Base-by-base conservation (phyloP, 2,797 vertebrate species). In the Sylvilagus floridanus region DNA sequence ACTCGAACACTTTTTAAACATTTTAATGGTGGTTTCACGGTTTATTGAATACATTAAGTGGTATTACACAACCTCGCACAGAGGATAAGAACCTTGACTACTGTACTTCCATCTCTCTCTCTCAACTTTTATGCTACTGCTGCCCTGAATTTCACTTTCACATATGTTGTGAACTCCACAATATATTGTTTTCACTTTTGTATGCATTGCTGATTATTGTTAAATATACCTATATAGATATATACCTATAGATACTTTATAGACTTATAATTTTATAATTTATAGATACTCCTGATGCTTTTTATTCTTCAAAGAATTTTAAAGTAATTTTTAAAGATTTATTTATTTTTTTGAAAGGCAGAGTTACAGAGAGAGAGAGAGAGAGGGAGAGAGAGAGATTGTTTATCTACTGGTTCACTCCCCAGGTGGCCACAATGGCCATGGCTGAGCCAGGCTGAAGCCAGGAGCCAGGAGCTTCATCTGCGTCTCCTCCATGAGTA, bases 1-100 rank as follows among this genome's bases (percentile, higher is more conserved):
- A 68, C 21, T 75, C 69, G 62, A 82, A 91, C 2, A 62, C 26
- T 73, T 90, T 79, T 65, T 30, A 60, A 77, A 76, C 16, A 63
- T 69, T 68, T 69, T 83, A 87, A 62, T 87, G 30, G n/a, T 60
- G 68, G 50, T 52, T 91, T 75, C 76, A 82, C 60, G 76, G n/a
- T 94, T 82, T 91, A 54, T 69, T 50, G 62, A 91, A 32, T 32
- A 91, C 11, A 81, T 86, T 30, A 72, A 50, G 14, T 19, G 47
- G 69, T 63, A 28, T 82, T 78, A 73, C 54, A 50, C 7, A 66
- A 62, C 28, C 68, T 82, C 8, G 32, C 37, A 52, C n/a, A 17
- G 69, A 82, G 19, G 50, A 21, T 90, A 75, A 94, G 50, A 91
- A 68, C 13, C 87, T 91, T 69, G 47, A 32, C 66, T 69, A 73